Percentiles rank a stretch among this genome's conserved stretches.
Evolutionary conservation across 2,888 invertebrate species (phyloP).

Genomic region (Germaria angustata): DNA sequence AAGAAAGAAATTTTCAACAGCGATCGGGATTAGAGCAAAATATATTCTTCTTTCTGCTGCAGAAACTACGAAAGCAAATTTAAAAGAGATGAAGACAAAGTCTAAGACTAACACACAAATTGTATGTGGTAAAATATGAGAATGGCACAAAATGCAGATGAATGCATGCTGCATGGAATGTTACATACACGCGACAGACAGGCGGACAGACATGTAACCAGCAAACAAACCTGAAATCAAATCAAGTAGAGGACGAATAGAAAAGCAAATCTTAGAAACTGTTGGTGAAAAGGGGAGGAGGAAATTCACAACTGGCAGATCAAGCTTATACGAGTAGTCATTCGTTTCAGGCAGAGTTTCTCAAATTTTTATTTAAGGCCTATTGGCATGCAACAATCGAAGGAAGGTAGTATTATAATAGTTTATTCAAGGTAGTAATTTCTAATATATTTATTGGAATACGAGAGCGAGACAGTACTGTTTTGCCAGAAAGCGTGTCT

Average conservation of each 20-base stretch:
- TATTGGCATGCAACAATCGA: too few species aligned
- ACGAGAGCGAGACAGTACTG: too few species aligned
- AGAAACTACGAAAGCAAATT: slow-evolving; percentile 1
- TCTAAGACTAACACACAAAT: slow-evolving; percentile 16
- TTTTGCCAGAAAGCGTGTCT: too few species aligned
- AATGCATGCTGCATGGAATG: slow-evolving; percentile 67
- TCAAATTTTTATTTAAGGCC: not conserved
- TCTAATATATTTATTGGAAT: too few species aligned
- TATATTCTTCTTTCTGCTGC: slow-evolving; percentile 40
- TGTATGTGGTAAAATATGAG: slow-evolving; percentile 36
- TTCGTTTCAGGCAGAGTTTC: slow-evolving; percentile 26
- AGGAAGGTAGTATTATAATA: too few species aligned
- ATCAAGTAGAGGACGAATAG: slow-evolving; percentile 27
- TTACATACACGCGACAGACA: slow-evolving; percentile 58
- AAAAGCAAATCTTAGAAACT: slow-evolving; percentile 26
- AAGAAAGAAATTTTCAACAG: slow-evolving; percentile 40
- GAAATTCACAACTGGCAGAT: slow-evolving; percentile 39
- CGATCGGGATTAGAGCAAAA: slow-evolving; percentile 64
- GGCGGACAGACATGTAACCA: not conserved
- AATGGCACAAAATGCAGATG: slow-evolving; percentile 64
- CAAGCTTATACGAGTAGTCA: slow-evolving; percentile 29
- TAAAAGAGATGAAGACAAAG: slow-evolving; percentile 22
- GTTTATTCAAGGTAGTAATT: not conserved
- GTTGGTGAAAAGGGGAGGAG: slow-evolving; percentile 12
- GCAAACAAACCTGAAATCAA: slow-evolving; percentile 35